Percentiles rank a stretch among this genome's conserved stretches.
Conservation (phyloP, 2,888 invertebrate species). For the Drosophila gaucha region DNA sequence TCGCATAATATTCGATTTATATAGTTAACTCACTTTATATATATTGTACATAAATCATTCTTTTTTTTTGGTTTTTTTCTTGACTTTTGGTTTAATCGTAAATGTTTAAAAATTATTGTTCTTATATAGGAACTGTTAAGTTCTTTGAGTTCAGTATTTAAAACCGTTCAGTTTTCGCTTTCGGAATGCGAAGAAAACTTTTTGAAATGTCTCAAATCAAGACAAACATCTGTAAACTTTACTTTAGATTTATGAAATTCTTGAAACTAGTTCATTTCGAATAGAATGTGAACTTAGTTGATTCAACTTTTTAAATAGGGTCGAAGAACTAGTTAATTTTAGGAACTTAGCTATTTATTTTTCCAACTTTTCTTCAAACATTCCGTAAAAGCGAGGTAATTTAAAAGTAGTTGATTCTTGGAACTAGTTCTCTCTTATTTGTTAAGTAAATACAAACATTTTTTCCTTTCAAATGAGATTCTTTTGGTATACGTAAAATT, state of each 20-base stretch:
- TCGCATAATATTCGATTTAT: conserved; percentile 19
- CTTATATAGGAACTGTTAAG: conserved; percentile 68
- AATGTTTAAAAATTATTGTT: conserved; percentile 75
- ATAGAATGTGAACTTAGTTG: too few relatives aligned
- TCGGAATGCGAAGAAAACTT: neutral
- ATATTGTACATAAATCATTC: conserved; percentile 17
- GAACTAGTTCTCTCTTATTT: neutral
- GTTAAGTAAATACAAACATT: too few relatives aligned
- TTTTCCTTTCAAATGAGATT: neutral
- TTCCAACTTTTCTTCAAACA: too few relatives aligned
- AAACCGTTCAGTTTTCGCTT: conserved; percentile 50
- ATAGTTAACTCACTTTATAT: conserved; percentile 25
- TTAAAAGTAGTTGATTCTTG: fast-evolving
- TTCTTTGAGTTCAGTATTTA: conserved; percentile 59
- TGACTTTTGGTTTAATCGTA: conserved; percentile 42
- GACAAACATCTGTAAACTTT: neutral
- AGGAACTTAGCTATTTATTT: too few relatives aligned
- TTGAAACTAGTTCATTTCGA: too few relatives aligned
- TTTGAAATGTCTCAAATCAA: neutral
- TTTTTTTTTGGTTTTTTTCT: conserved; percentile 15
- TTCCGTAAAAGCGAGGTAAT: too few relatives aligned
- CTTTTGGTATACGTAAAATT: neutral
- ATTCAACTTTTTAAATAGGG: too few relatives aligned
- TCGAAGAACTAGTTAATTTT: too few relatives aligned
- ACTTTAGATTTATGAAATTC: neutral